Base-by-base conservation (phyloP, 2,888 invertebrate genomes). In the Drosophila antonietae region DNA sequence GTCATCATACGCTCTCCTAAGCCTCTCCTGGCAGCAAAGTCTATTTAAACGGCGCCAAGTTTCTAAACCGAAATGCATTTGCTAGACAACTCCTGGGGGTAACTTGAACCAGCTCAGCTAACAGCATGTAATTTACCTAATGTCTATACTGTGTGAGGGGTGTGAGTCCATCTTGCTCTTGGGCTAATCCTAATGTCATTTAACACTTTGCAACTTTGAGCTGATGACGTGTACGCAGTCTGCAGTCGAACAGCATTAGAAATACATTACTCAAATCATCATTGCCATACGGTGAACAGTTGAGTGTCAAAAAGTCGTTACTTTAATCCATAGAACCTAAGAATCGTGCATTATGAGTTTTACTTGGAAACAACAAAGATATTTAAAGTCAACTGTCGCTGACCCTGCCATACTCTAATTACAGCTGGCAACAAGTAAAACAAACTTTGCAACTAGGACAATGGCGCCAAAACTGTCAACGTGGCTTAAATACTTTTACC, bases 111-210 rank as follows among this genome's bases (percentile, higher is more conserved):
- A 37, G 31, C 12, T 18, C 41, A 20, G 23, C 46, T 28, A 18
- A 9, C 31, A 53, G 49, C 57, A 44, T 7, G 39, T 61, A 47
- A 67, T 68, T 73, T 46, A 41, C 46, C 12, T 70, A 55, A 55
- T 60, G 15, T 41, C 8, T 46, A 28, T 61, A 15, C 18, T 23
- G 31, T 15, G n/a, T n/a, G n/a, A 6, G 28, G n/a, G 39, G 46
- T 20, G 31, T n/a, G 6, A 49, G 41, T 47, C 33, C 12, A 12
- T 35, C 9, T 41, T 53, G 51, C 56, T 56, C 31, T 33, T 65
- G 43, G 2, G 2, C 59, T 20, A 35, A 43, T 43, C 33, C 68
- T 52, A 73, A 68, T 63, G 56, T 18, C 63, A 63, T 39, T 68
- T 62, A 47, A 52, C 31, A 56, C 46, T 23, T 52, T 60, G 10